phyloP scores from a whole-genome alignment of 2,797 vertebrate genomes.

The Sylvia borin region DNA sequence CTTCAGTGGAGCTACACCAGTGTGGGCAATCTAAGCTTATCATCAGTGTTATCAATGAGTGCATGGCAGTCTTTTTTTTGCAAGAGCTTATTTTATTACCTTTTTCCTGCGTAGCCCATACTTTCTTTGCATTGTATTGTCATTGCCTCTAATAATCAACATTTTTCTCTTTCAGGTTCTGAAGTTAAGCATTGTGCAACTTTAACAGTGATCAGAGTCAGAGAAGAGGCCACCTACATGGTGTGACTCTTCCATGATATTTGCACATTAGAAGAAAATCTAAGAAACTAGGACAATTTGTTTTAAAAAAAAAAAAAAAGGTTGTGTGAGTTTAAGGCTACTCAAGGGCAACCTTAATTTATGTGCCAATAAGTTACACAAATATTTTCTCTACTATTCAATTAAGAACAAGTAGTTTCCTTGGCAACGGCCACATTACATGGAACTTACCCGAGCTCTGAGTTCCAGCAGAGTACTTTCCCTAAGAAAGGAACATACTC shows the following conservation, averaged over 20 bases:
- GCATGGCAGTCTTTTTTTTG: background rate
- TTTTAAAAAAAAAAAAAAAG: constrained; percentile 8
- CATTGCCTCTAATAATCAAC: background rate
- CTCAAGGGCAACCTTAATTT: constrained; percentile 69
- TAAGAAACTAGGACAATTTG: constrained; percentile 41
- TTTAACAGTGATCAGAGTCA: background rate
- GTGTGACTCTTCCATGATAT: background rate
- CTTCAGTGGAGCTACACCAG: background rate
- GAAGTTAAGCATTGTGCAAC: background rate
- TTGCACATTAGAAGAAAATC: constrained; percentile 45
- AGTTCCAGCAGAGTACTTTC: constrained; percentile 60
- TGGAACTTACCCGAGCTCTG: constrained; percentile 36
- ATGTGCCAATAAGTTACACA: constrained; percentile 69
- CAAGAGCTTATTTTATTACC: background rate
- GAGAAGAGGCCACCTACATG: background rate
- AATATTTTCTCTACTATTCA: constrained; percentile 72
- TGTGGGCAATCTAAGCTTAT: background rate
- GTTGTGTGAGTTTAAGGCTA: constrained; percentile 56
- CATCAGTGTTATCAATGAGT: background rate
- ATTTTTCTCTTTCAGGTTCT: background rate
- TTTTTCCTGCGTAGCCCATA: background rate
- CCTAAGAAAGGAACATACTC: constrained; percentile 63
- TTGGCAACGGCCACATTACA: constrained; percentile 42
- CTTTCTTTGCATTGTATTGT: background rate
- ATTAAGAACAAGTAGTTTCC: constrained; percentile 68